phyloP scores from a whole-genome alignment of 2,797 vertebrate species.

The Cyprinodon diabolis region DNA sequence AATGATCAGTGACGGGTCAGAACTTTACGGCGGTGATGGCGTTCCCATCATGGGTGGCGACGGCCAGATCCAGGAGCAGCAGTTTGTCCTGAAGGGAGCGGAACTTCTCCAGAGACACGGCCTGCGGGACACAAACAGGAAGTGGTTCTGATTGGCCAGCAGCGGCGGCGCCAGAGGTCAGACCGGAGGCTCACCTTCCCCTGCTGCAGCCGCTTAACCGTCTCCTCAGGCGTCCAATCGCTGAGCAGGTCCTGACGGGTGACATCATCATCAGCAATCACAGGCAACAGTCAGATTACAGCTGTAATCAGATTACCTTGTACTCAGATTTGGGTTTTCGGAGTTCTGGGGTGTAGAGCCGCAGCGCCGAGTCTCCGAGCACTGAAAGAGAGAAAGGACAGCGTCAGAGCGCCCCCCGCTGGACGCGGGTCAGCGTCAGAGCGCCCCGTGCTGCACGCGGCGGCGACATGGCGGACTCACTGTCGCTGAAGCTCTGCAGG shows the following conservation, averaged over 20 bases:
- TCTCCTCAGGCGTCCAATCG: constrained; percentile 89
- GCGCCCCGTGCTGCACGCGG: too few relatives aligned
- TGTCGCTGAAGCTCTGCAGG: constrained; percentile 86
- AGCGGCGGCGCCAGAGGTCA: too few relatives aligned
- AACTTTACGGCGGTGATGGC: constrained; percentile 87
- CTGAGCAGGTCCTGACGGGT: constrained; percentile 86
- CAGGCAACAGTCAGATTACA: neutral
- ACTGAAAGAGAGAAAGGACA: constrained; percentile 71
- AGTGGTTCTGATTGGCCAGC: neutral
- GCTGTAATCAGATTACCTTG: constrained; percentile 78
- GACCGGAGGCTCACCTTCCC: constrained; percentile 84
- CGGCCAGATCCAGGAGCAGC: constrained; percentile 88
- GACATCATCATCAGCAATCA: constrained; percentile 24
- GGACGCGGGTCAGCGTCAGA: too few relatives aligned
- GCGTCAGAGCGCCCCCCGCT: too few relatives aligned
- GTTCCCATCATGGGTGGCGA: constrained; percentile 89
- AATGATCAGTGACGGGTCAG: constrained; percentile 5
- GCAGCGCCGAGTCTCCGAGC: constrained; percentile 79
- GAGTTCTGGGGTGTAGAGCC: constrained; percentile 88
- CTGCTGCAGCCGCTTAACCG: constrained; percentile 86
- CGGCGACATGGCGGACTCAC: constrained; percentile 43
- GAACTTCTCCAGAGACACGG: constrained; percentile 87
- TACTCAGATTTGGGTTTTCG: constrained; percentile 90
- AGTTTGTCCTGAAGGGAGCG: constrained; percentile 93
- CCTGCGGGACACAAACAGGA: constrained; percentile 34